Base-by-base conservation (phyloP, 2,888 invertebrate species). In the Anaspis maculata region DNA sequence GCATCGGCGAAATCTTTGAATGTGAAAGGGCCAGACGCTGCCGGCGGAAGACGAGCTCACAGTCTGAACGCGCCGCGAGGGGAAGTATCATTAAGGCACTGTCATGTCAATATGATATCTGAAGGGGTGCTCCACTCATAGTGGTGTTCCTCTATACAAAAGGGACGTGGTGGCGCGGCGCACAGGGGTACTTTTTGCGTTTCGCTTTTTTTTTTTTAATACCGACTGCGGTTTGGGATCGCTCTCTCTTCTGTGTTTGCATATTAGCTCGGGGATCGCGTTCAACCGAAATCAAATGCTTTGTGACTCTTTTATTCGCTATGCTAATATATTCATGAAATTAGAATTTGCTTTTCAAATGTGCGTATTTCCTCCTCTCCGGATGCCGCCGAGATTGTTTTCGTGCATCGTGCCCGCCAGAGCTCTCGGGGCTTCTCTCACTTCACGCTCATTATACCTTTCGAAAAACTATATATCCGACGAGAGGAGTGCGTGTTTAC, bases 41-140 rank as follows among this genome's bases (percentile, higher is more conserved):
- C 23, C 37, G 26, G 12, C 4, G 27, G 21, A 15, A 26, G 33
- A 13, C 28, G 26, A 33, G 14, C 9, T 57, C 58, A 62, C 61
- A 53, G 52, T 61, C 64, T 62, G 45, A 57, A 35, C 41, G 41
- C 37, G 37, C 34, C 48, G 53, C 58, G 57, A 56, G 60, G 59
- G 61, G 61, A 64, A 64, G 61, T 61, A 61, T 66, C 65, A 66
- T 66, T 66, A 66, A 64, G 65, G 62, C 59, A 59, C 65, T 66
- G 66, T 66, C 66, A 66, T 65, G 65, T 65, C 65, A 64, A 66
- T 64, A 63, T 64, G 63, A 66, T 64, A 60, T 59, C 56, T 61
- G 64, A 62, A 59, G 61, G 60, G 63, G 62, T 61, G 62, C 62
- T 54, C 57, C 54, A 42, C 46, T 55, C 56, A 52, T 51, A 55